These are phyloP conservation scores for Steinernema khuongi DNA, from an alignment of 1,140 invertebrate species.

Conservation along the genomic window DNA sequence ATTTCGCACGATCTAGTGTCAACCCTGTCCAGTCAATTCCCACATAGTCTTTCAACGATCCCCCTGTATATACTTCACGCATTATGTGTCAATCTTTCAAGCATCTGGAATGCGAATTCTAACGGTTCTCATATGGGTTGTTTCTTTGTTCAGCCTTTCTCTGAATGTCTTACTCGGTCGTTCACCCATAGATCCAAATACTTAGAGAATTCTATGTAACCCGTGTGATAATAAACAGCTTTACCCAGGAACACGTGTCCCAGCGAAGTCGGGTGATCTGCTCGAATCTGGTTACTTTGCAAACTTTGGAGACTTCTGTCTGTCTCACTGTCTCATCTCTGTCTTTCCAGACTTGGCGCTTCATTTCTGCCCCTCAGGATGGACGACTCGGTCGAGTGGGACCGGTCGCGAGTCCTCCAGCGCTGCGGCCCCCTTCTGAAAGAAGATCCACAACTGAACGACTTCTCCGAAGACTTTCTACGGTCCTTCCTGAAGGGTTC, in stretches of 20 bases:
- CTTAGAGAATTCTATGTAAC: neutral
- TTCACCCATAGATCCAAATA: neutral
- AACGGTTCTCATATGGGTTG: conserved; percentile 16
- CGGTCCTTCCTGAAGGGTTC: neutral
- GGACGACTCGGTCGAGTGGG: neutral
- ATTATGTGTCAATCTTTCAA: neutral
- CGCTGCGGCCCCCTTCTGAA: neutral
- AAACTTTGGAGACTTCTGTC: neutral
- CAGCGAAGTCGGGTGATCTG: too few relatives aligned
- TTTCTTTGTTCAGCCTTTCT: neutral
- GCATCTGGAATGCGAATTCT: conserved; percentile 3
- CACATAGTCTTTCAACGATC: neutral
- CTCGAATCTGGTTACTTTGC: neutral
- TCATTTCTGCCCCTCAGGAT: neutral
- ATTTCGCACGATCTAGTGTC: neutral
- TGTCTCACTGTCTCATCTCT: neutral
- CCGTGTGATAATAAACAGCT: neutral
- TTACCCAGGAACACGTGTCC: too few relatives aligned
- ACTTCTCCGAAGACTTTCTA: neutral
- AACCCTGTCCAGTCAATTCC: neutral
- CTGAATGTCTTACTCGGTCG: too few relatives aligned
- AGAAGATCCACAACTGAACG: neutral
- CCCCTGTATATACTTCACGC: neutral
- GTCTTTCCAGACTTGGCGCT: neutral
- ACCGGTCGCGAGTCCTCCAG: neutral